A percentile compares a stretch with the other conserved stretches of the same genome.
Evolutionary conservation across 2,888 invertebrate genomes (phyloP).

Genomic region (Zygothrica quintamaculata): DNA sequence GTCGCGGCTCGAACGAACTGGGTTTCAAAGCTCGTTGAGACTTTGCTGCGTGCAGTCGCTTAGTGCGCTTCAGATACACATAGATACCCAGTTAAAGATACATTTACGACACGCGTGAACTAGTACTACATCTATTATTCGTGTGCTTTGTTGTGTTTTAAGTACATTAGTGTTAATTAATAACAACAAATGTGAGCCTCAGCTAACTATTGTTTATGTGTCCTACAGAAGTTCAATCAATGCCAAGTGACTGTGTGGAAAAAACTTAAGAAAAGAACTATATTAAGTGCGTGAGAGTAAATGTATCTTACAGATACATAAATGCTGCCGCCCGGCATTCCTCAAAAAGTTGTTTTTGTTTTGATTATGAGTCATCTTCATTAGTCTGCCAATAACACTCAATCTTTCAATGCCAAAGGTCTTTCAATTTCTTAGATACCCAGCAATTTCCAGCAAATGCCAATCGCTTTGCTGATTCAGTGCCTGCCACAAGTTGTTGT

Average conservation of each 20-base stretch:
- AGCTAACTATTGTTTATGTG: slow-evolving; percentile 13
- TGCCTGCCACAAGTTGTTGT: slow-evolving; percentile 35
- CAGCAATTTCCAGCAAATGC: slow-evolving; percentile 7
- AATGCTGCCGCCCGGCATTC: slow-evolving; percentile 39
- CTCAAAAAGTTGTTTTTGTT: slow-evolving; percentile 38
- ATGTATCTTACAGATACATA: slow-evolving; percentile 44
- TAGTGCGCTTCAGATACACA: slow-evolving; percentile 42
- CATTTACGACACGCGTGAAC: slow-evolving; percentile 43
- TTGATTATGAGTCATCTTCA: slow-evolving; percentile 50
- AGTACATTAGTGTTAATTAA: slow-evolving; percentile 30
- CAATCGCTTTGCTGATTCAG: slow-evolving; percentile 27
- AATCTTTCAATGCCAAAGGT: slow-evolving; percentile 32
- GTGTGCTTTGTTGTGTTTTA: slow-evolving; percentile 12
- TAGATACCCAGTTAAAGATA: slow-evolving; percentile 21
- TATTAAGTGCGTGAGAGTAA: slow-evolving; percentile 41
- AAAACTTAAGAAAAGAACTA: no score
- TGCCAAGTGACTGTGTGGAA: no score
- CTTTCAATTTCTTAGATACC: slow-evolving; percentile 37
- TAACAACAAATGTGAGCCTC: slow-evolving; percentile 39
- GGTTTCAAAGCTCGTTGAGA: slow-evolving; percentile 73
- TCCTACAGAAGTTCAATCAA: slow-evolving; percentile 41
- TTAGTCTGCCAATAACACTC: slow-evolving; percentile 3
- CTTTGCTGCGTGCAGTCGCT: slow-evolving; percentile 76
- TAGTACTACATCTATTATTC: slow-evolving; percentile 11
- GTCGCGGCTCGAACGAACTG: slow-evolving; percentile 62